Percentiles rank a stretch among this genome's conserved stretches.
Conservation (phyloP, 92 coral and sea anemone genomes). For the Parazoanthus swiftii region DNA sequence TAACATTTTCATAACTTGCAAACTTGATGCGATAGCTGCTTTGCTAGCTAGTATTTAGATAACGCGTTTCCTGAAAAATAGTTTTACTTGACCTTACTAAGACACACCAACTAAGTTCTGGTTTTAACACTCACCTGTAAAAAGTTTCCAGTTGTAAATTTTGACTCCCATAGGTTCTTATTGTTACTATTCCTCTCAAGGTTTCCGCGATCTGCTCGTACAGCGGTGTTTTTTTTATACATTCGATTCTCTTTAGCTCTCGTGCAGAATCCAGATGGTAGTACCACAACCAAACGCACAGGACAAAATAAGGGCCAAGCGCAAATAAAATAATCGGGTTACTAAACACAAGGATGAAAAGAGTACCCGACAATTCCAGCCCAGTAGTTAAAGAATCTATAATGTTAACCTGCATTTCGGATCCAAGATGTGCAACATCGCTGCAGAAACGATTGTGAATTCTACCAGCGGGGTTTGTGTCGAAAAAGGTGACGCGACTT, state of each 20-base stretch:
- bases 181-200: constrained; percentile 22
- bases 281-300: constrained; percentile 28
- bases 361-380: constrained; percentile 21
- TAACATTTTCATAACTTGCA: too few relatives aligned
- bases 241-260: constrained; percentile 33
- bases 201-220: constrained; percentile 37
- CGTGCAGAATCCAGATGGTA: constrained; percentile 37
- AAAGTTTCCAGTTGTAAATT: constrained; percentile 14
- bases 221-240: constrained; percentile 33
- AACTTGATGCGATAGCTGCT: too few relatives aligned
- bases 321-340: constrained; percentile 17
- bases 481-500: constrained; percentile 14
- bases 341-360: constrained; percentile 23
- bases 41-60: too few relatives aligned
- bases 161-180: constrained; percentile 18
- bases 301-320: constrained; percentile 6
- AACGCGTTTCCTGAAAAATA: too few relatives aligned
- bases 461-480: constrained; percentile 37
- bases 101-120: too few relatives aligned
- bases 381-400: constrained; percentile 7
- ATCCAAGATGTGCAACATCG: constrained; percentile 25
- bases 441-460: constrained; percentile 33
- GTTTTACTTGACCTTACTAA: too few relatives aligned
- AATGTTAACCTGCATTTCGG: neutral
- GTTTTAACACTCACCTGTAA: constrained; percentile 7